Evolutionary conservation across 2,113 vertebrate genomes (phyloP).

Genomic region (Sciurus niger): DNA sequence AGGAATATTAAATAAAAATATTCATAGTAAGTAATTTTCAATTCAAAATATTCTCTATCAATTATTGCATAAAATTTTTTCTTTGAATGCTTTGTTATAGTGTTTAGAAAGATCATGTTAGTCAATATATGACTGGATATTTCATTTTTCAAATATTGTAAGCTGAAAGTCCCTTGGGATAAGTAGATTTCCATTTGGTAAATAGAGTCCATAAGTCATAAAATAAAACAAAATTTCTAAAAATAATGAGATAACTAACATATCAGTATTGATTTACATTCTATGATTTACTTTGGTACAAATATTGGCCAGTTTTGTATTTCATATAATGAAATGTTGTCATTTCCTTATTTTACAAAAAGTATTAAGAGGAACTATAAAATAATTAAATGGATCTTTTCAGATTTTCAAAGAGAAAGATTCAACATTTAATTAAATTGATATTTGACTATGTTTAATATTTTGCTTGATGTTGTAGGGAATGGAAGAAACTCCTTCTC

Average conservation of each 20-base stretch:
- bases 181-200: neutral
- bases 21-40: neutral
- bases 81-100: neutral
- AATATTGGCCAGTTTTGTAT: neutral
- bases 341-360: neutral
- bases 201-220: neutral
- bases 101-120: neutral
- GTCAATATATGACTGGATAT: neutral
- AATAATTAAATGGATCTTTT: neutral
- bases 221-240: neutral
- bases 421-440: neutral
- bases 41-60: neutral
- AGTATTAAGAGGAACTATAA: neutral
- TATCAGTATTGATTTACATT: neutral
- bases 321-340: neutral
- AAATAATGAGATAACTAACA: neutral
- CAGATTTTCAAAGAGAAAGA: neutral
- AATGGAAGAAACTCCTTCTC: neutral
- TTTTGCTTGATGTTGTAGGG: neutral
- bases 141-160: neutral
- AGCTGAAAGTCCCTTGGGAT: neutral
- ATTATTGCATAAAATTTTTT: neutral
- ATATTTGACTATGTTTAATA: neutral
- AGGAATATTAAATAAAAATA: neutral
- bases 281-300: neutral